A percentile compares a stretch with the other conserved stretches of the same genome.
These are phyloP conservation scores for Panagrolaimus sp. DNA, from an alignment of 1,140 invertebrate species.

Conservation along the genomic window DNA sequence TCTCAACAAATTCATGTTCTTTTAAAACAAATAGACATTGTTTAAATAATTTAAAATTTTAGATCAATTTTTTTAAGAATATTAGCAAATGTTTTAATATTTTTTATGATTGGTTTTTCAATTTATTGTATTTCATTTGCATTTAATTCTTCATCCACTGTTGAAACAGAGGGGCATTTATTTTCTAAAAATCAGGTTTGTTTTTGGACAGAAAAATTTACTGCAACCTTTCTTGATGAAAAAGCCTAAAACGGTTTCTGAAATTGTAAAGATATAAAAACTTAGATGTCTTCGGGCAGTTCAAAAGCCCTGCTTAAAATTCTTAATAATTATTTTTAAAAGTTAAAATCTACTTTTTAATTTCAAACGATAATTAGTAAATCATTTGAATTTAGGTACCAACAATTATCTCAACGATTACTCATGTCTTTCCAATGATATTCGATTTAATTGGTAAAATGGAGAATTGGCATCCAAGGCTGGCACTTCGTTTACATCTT, in stretches of 20 bases:
- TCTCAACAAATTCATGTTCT: no score
- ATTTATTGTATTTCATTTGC: constrained; percentile 54
- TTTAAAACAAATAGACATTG: no score
- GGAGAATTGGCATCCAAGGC: constrained; percentile 86
- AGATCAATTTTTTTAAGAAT: constrained; percentile 37
- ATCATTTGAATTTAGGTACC: constrained; percentile 66
- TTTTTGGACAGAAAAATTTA: no score
- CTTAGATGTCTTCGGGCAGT: no score
- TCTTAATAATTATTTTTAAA: no score
- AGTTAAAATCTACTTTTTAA: no score
- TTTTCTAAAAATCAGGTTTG: constrained; percentile 56
- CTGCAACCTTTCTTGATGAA: no score
- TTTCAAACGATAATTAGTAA: no score
- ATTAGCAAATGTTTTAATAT: constrained; percentile 46
- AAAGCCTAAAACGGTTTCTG: no score
- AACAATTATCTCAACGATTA: constrained; percentile 77
- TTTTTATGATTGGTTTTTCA: constrained; percentile 52
- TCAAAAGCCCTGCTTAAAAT: no score
- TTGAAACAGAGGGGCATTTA: constrained; percentile 50
- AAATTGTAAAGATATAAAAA: no score
- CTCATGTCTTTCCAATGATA: constrained; percentile 77
- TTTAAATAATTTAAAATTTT: no score
- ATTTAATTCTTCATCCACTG: constrained; percentile 48
- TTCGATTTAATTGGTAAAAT: constrained; percentile 81
- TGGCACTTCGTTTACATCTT: constrained; percentile 78